Evolutionary conservation across 2,888 invertebrate species (phyloP).

Genomic region (Keiferia lycopersicella): DNA sequence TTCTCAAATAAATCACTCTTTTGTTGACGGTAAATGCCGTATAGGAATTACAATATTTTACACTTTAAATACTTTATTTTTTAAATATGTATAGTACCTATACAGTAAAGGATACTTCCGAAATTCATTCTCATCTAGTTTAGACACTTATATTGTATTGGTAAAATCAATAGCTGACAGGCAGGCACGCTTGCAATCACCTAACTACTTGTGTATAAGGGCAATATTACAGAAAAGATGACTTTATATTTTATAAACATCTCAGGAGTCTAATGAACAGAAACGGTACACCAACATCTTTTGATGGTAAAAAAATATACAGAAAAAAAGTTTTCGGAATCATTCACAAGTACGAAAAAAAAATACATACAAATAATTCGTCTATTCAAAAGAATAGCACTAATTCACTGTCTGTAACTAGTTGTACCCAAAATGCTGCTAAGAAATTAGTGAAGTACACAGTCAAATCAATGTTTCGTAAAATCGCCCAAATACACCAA

Average conservation of each 20-base stretch:
- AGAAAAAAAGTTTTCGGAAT: background rate
- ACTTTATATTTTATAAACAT: background rate
- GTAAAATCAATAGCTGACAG: constrained; percentile 61
- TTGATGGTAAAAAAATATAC: background rate
- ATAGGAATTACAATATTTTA: constrained; percentile 77
- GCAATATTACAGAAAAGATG: background rate
- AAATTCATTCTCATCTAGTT: constrained; percentile 47
- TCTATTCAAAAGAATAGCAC: too few relatives aligned
- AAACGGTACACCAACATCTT: too few relatives aligned
- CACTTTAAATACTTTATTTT: constrained; percentile 56
- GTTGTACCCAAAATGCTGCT: too few relatives aligned
- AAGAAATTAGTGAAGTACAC: too few relatives aligned
- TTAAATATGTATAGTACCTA: constrained; percentile 39
- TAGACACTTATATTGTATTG: constrained; percentile 56
- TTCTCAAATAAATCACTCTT: constrained; percentile 73
- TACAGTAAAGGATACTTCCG: constrained; percentile 52
- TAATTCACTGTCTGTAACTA: too few relatives aligned
- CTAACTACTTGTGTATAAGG: constrained; percentile 43
- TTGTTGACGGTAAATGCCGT: constrained; percentile 79
- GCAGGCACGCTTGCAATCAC: constrained; percentile 60
- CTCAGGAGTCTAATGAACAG: too few relatives aligned
- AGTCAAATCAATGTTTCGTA: background rate
- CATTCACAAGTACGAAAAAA: too few relatives aligned
- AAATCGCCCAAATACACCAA: constrained; percentile 33
- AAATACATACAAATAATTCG: too few relatives aligned